A percentile compares a stretch with the other conserved stretches of the same genome.
These are phyloP conservation scores for Acomys russatus DNA, from an alignment of 2,797 vertebrate species.

Conservation along the genomic window DNA sequence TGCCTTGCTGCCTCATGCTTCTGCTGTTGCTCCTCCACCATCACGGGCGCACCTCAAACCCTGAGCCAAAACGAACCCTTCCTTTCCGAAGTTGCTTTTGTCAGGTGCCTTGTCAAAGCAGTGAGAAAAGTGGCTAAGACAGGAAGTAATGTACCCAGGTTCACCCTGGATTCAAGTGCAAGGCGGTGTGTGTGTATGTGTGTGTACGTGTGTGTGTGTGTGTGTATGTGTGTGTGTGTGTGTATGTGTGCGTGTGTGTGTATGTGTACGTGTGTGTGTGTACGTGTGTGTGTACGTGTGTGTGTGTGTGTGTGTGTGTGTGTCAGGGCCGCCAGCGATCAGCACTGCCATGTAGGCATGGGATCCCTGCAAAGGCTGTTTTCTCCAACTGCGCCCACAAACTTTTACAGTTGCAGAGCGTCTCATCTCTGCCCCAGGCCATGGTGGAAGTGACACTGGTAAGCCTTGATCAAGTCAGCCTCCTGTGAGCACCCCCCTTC, in stretches of 20 bases:
- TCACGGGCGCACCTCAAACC: background rate
- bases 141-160: background rate
- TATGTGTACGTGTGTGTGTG: too few relatives aligned
- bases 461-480: background rate
- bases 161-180: background rate
- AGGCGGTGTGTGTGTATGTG: too few relatives aligned
- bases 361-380: background rate
- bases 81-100: background rate
- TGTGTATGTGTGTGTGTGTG: too few relatives aligned
- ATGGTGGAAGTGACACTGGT: background rate
- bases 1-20: too few relatives aligned
- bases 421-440: background rate
- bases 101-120: background rate
- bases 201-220: too few relatives aligned
- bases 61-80: background rate
- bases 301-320: too few relatives aligned
- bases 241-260: too few relatives aligned
- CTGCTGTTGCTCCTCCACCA: background rate
- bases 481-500: background rate
- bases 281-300: too few relatives aligned
- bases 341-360: background rate
- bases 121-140: background rate
- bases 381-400: too few relatives aligned
- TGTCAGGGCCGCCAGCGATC: background rate
- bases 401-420: background rate